Percentiles rank a stretch among this genome's conserved stretches.
Evolutionary conservation across 2,888 invertebrate species (phyloP).

Genomic region (Auanema freiburgensis): DNA sequence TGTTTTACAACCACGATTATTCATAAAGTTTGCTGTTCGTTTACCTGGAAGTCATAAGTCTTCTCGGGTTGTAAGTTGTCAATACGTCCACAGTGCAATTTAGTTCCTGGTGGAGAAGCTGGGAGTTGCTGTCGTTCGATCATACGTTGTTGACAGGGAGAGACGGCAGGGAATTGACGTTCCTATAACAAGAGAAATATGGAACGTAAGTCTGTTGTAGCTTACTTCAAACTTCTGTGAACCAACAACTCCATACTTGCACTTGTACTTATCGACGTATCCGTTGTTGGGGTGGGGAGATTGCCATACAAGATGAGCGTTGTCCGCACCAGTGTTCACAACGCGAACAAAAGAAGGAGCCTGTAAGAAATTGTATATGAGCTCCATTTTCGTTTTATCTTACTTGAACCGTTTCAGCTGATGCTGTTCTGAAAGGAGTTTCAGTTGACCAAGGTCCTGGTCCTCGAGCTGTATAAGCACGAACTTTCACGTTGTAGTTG

Average conservation of each 20-base stretch:
- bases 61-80: constrained; percentile 56
- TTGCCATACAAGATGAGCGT: constrained; percentile 63
- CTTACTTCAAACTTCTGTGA: constrained; percentile 42
- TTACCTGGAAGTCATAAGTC: constrained; percentile 59
- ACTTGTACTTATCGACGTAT: constrained; percentile 62
- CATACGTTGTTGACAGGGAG: constrained; percentile 53
- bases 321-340: constrained; percentile 54
- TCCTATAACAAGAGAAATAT: constrained; percentile 35
- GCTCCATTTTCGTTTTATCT: background rate
- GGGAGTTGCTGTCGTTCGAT: constrained; percentile 59
- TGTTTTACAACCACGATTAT: background rate
- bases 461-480: constrained; percentile 62
- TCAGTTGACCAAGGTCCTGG: constrained; percentile 63
- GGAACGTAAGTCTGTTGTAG: no score
- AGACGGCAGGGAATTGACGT: constrained; percentile 56
- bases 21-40: no score
- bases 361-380: constrained; percentile 10
- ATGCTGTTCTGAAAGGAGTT: constrained; percentile 55
- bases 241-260: constrained; percentile 54
- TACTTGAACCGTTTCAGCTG: constrained; percentile 28
- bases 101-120: constrained; percentile 53
- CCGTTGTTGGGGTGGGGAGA: constrained; percentile 52
- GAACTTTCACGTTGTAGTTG: constrained; percentile 55
- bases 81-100: constrained; percentile 60
- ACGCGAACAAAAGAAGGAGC: constrained; percentile 43